Conservation (phyloP, 2,113 vertebrate genomes). For the Takifugu flavidus region DNA sequence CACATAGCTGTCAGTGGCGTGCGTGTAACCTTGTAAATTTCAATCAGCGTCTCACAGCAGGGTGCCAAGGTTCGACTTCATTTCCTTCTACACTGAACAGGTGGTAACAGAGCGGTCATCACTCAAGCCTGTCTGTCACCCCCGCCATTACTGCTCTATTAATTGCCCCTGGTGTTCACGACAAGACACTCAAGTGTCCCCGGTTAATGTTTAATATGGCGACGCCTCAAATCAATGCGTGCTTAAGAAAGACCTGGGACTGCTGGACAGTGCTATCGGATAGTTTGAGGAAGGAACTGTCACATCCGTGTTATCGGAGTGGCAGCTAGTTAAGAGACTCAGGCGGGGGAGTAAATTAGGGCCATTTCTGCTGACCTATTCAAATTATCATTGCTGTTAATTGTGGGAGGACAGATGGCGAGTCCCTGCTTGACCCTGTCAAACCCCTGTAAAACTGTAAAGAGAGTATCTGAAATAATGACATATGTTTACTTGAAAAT, state of each 20-base stretch:
- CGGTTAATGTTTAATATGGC: constrained; percentile 73
- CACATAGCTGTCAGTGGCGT: constrained; percentile 61
- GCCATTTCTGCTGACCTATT: constrained; percentile 54
- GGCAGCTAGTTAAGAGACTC: constrained; percentile 68
- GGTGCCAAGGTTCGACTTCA: constrained; percentile 56
- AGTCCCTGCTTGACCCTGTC: constrained; percentile 8
- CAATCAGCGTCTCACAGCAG: constrained; percentile 65
- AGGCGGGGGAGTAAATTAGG: constrained; percentile 55
- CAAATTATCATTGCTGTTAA: constrained; percentile 56
- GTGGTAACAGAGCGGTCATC: constrained; percentile 54
- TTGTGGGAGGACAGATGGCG: constrained; percentile 11
- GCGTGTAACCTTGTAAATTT: constrained; percentile 67
- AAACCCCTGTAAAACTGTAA: constrained; percentile 37
- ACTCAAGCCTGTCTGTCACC: constrained; percentile 41
- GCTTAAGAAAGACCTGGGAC: constrained; percentile 56
- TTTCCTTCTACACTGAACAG: constrained; percentile 62
- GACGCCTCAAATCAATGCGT: constrained; percentile 69
- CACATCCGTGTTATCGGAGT: constrained; percentile 53
- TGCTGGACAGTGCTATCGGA: constrained; percentile 14
- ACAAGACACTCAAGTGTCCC: constrained; percentile 47
- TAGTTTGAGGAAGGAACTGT: constrained; percentile 45
- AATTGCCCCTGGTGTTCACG: constrained; percentile 62
- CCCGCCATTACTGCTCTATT: constrained; percentile 65
- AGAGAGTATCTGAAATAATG: constrained; percentile 11
- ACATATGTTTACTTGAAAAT: neutral